phyloP scores from a whole-genome alignment of 2,888 invertebrate species.

The Hypercompe scribonia region DNA sequence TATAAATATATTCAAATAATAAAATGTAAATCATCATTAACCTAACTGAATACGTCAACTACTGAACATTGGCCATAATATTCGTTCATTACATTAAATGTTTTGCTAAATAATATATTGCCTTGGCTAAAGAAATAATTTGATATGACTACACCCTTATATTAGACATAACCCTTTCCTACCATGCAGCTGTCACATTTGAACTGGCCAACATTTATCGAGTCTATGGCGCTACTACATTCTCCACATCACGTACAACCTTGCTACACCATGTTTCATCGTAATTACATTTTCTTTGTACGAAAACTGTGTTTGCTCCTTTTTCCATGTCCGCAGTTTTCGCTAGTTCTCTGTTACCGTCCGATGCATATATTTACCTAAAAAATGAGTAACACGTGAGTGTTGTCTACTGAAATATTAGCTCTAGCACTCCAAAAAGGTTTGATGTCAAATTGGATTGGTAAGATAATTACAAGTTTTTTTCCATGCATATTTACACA shows the following conservation, averaged over 20 bases:
- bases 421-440: neutral
- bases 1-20: too few species aligned
- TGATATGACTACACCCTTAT: neutral
- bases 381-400: slow-evolving; percentile 23
- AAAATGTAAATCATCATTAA: too few species aligned
- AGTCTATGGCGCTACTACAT: slow-evolving; percentile 4
- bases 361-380: slow-evolving; percentile 23
- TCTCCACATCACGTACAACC: slow-evolving; percentile 38
- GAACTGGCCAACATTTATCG: slow-evolving; percentile 1
- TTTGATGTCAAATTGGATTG: neutral
- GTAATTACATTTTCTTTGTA: slow-evolving; percentile 65
- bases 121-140: neutral
- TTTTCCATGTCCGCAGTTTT: slow-evolving; percentile 40
- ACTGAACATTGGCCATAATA: too few species aligned
- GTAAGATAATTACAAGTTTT: neutral
- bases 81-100: neutral
- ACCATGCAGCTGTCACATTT: neutral
- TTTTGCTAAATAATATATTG: neutral
- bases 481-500: neutral
- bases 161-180: neutral
- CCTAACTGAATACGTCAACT: too few species aligned
- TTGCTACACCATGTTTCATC: slow-evolving; percentile 53
- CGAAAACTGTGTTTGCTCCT: slow-evolving; percentile 30
- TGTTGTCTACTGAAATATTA: slow-evolving; percentile 15
- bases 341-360: slow-evolving; percentile 26